Evolutionary conservation across 1,140 invertebrate genomes (phyloP).

Genomic region (Liolophura sinensis): DNA sequence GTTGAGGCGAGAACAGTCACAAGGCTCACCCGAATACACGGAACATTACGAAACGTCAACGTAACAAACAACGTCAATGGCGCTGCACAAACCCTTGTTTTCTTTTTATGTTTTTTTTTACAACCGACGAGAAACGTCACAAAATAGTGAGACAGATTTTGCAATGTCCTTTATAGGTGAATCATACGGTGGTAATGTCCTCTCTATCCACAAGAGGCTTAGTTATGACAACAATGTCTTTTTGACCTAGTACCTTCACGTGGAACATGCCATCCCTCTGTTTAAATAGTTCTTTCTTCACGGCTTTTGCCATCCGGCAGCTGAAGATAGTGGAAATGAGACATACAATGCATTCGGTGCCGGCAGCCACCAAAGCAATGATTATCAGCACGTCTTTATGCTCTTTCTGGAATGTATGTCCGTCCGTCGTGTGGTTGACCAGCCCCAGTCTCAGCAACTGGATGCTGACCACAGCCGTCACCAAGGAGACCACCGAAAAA

Average conservation of each 20-base stretch:
- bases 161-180: too few relatives aligned
- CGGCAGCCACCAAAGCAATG: constrained; percentile 51
- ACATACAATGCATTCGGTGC: constrained; percentile 54
- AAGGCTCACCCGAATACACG: too few relatives aligned
- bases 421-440: constrained; percentile 60
- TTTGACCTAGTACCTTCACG: constrained; percentile 56
- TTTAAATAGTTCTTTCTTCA: constrained; percentile 55
- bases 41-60: too few relatives aligned
- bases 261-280: constrained; percentile 58
- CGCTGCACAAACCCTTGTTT: too few relatives aligned
- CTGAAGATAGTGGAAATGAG: constrained; percentile 52
- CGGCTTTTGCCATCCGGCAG: constrained; percentile 54
- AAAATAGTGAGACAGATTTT: too few relatives aligned
- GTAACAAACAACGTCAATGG: too few relatives aligned
- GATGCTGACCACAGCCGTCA: constrained; percentile 58
- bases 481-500: constrained; percentile 57
- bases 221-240: constrained; percentile 48
- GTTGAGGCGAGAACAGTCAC: too few relatives aligned
- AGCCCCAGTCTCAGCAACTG: constrained; percentile 59
- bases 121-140: too few relatives aligned
- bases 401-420: constrained; percentile 58
- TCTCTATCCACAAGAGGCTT: constrained; percentile 28
- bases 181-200: constrained; percentile 4
- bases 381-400: constrained; percentile 56
- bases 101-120: too few relatives aligned